Base-by-base conservation (phyloP, 1,140 invertebrate genomes). In the Venturia canescens region DNA sequence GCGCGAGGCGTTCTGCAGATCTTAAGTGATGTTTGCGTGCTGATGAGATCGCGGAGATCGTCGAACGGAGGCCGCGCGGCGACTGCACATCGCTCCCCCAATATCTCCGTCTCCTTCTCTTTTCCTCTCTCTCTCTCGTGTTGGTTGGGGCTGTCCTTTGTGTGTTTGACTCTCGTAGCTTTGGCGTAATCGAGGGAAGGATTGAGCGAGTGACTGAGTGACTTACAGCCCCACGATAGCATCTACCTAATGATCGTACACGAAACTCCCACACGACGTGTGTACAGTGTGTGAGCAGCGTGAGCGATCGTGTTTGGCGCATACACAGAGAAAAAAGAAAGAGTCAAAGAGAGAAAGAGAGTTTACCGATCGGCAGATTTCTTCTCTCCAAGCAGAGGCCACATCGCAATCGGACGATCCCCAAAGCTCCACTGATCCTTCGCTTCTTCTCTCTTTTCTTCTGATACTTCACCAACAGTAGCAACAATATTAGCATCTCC, bases 231-330 rank as follows among this genome's bases (percentile, higher is more conserved):
- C 23, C 67, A 78, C 79, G 89, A 91, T 90, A 90, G 83, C 79
- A 91, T 91, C 89, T 90, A 84, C 83, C 89, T 90, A 90, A 91
- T 89, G 89, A 90, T 90, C 85, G 84, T 86, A 89, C 89, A 90
- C 84, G 89, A 86, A 87, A 89, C 87, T 88, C 85, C 87, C 86
- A 89, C 87, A 87, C 86, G 83, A 76, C 75, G 82, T 66, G 75
- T 85, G 67, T 80, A 60, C 50, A 27, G 48, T 74, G 48, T 34
- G 72, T 26, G 21, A 63, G 60, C n/a, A 69, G 66, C 26, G 15
- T 15, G 29, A 31, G 18, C 75, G 67, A 83, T 86, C 84, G 75
- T 53, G 50, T 78, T 57, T 50, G 69, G 78, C 74, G 71, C 75
- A 57, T 80, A 71, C 75, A 48, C 21, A 11, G 21, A 44, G 26